Base-by-base conservation (phyloP, 2,797 vertebrate genomes). In the Mico argentatus region DNA sequence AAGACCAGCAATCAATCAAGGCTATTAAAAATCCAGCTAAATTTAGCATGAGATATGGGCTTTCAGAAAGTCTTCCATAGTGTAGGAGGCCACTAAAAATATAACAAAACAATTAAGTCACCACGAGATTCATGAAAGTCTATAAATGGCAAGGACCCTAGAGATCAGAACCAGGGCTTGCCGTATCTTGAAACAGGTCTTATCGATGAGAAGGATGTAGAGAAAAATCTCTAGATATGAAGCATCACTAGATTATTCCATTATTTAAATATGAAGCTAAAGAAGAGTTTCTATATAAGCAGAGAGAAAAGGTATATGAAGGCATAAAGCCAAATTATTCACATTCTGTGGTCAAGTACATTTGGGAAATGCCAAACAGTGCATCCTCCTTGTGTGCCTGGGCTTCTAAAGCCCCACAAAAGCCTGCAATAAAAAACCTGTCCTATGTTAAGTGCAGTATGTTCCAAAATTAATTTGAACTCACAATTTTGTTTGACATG, bases 1-100 rank as follows among this genome's bases (percentile, higher is more conserved):
- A 97, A 91, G 91, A 88, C 11, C 82, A 89, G 83, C 82, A 52
- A 80, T 97, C 96, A 48, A 44, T 96, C 96, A 93, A 76, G 39
- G 8, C 70, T 75, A 44, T 46, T 41, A 67, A 94, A 79, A 76
- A 80, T 81, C 61, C 57, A 59, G 89, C 93, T 97, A 96, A 96
- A 93, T 91, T 97, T 97, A 96, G 86, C 91, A 10, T 15, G 55
- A 84, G 61, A 84, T 89, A 44, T 2, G 86, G 44, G 55, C 76
- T 96, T 96, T 93, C 86, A 89, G 91, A 95, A 96, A 76, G 79
- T 81, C 55, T 64, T 86, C 61, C 59, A 6, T 4, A 36, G n/a
- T 7, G 48, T 86, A 77, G 61, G 85, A 80, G 30, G 94, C 75
- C 86, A 48, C 94, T 84, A 87, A 95, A 97, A 93, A 96, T 92